Evolutionary conservation across 2,113 vertebrate genomes (phyloP).

Genomic region (Trichomycterus rosablanca): DNA sequence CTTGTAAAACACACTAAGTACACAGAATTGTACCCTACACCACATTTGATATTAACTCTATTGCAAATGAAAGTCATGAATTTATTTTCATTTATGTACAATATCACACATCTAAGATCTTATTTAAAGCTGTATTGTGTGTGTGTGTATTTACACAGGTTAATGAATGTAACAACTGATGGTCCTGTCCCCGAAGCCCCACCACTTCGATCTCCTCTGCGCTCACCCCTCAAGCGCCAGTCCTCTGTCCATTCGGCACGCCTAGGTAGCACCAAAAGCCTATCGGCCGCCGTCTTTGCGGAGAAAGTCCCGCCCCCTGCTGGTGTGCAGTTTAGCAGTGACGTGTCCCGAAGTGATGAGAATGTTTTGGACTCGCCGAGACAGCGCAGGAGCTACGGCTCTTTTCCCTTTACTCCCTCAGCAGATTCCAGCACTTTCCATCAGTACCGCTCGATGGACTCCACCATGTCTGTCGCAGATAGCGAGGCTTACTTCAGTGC

Average conservation of each 20-base stretch:
- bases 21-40: too few species aligned
- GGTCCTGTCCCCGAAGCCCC: slow-evolving; percentile 74
- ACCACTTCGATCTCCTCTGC: slow-evolving; percentile 80
- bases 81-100: too few species aligned
- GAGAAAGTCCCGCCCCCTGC: slow-evolving; percentile 81
- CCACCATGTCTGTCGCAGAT: slow-evolving; percentile 94
- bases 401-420: slow-evolving; percentile 92
- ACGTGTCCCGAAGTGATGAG: slow-evolving; percentile 91
- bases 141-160: slow-evolving; percentile 55
- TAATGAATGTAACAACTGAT: slow-evolving; percentile 69
- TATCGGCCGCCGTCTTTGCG: slow-evolving; percentile 85
- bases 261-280: slow-evolving; percentile 92
- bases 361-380: slow-evolving; percentile 91
- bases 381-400: slow-evolving; percentile 91
- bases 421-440: slow-evolving; percentile 94
- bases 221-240: slow-evolving; percentile 87
- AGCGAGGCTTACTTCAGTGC: slow-evolving; percentile 98
- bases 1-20: too few species aligned
- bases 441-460: slow-evolving; percentile 93
- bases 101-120: slow-evolving; percentile 18
- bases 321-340: slow-evolving; percentile 90
- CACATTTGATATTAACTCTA: too few species aligned
- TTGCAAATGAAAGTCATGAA: too few species aligned
- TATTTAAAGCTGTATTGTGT: too few species aligned
- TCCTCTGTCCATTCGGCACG: slow-evolving; percentile 85